Conservation (phyloP, 2,888 invertebrate genomes). For the Lithophane semibrunnea region DNA sequence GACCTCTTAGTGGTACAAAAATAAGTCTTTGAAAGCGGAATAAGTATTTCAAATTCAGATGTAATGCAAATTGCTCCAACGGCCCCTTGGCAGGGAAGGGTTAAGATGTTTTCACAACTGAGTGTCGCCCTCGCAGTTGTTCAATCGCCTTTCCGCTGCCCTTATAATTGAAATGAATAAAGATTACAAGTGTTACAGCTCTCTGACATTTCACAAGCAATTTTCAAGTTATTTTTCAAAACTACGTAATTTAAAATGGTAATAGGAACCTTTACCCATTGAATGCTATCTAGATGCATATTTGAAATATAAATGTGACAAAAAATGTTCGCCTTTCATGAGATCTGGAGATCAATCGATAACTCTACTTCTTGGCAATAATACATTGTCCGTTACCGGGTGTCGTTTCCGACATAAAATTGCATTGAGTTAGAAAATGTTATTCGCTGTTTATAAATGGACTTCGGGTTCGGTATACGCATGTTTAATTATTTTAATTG, state of each 20-base stretch:
- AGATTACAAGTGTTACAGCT: constrained; percentile 72
- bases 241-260: constrained; percentile 47
- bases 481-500: constrained; percentile 25
- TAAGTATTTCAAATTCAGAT: constrained; percentile 81
- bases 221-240: constrained; percentile 47
- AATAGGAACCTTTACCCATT: constrained; percentile 53
- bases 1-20: constrained; percentile 56
- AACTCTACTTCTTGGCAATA: constrained; percentile 5
- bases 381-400: background rate
- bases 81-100: constrained; percentile 78
- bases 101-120: constrained; percentile 88
- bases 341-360: constrained; percentile 25
- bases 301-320: constrained; percentile 26
- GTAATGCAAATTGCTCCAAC: constrained; percentile 84
- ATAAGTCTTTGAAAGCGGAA: constrained; percentile 68
- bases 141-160: constrained; percentile 77
- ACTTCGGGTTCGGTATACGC: background rate
- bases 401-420: background rate
- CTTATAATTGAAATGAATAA: constrained; percentile 83
- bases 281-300: constrained; percentile 54
- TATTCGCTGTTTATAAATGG: background rate
- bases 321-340: constrained; percentile 11
- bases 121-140: constrained; percentile 80
- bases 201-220: constrained; percentile 59
- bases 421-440: constrained; percentile 7